A percentile compares a stretch with the other conserved stretches of the same genome.
Evolutionary conservation across 2,888 invertebrate species (phyloP).

Genomic region (Diogma glabrata): DNA sequence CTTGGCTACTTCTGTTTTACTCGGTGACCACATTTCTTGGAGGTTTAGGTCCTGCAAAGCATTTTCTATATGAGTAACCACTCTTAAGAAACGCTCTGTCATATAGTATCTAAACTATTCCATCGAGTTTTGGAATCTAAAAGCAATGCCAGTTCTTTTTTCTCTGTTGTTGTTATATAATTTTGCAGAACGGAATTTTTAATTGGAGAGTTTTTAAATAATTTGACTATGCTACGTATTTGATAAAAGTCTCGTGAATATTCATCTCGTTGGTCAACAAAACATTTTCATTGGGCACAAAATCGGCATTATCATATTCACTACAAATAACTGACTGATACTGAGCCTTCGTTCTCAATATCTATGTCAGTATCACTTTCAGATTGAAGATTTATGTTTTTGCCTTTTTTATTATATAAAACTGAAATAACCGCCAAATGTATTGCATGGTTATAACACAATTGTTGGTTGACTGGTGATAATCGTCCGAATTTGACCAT

Average conservation of each 20-base stretch:
- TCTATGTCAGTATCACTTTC: too few species aligned
- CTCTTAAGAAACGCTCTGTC: background rate
- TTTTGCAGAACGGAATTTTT: conserved; percentile 1
- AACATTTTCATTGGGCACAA: background rate
- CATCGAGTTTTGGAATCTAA: conserved; percentile 6
- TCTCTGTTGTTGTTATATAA: background rate
- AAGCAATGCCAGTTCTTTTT: conserved; percentile 7
- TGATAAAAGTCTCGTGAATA: background rate
- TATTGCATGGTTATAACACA: too few species aligned
- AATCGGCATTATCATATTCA: background rate
- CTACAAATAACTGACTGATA: too few species aligned
- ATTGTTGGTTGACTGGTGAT: too few species aligned
- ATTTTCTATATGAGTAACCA: background rate
- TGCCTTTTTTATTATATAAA: too few species aligned
- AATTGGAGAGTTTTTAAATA: conserved; percentile 4
- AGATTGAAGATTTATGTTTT: too few species aligned
- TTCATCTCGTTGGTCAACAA: background rate
- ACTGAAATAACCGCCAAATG: too few species aligned
- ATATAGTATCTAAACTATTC: background rate
- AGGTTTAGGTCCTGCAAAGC: background rate
- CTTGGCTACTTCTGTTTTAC: background rate
- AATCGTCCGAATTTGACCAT: conserved; percentile 7
- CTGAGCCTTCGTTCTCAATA: too few species aligned
- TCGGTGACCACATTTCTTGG: background rate
- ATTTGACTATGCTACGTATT: conserved; percentile 4